Base-by-base conservation (phyloP, 1,140 invertebrate species). In the Monochamus saltuarius region DNA sequence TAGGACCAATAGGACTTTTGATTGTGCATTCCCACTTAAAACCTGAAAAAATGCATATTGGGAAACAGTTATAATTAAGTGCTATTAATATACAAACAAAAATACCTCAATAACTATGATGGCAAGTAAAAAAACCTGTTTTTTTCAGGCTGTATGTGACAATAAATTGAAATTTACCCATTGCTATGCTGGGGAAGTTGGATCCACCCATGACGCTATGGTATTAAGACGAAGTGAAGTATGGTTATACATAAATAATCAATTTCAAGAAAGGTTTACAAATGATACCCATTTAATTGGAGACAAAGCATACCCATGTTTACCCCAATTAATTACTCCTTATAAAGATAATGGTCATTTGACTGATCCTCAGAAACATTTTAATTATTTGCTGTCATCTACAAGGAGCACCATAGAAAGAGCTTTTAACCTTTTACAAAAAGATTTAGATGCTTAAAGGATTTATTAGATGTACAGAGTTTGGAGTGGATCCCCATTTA, bases 321-420 rank as follows among this genome's bases (percentile, higher is more conserved):
- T 50, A 4, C 47, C 47, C 6, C 16, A 36, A 38, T 35, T 53
- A 13, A 53, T 53, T 3, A 38, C 35, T 37, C 49, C 49, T 4
- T 51, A 51, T 19, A 4, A 34, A 19, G 35, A 51, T 37, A 51
- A 53, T 53, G 51, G 51, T n/a, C 51, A 53, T 35, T 38, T 53
- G 16, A 53, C 16, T 38, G 29, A 53, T 38, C 34, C 4, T 3
- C 53, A 55, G 34, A 55, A 55, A 42, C 14, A 55, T 37, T 55
- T 19, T 34, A 55, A 55, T 55, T 42, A 34, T 52, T 16, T 52
- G 17, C 16, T 49, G 19, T 47, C 56, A 6, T 17, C 17, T 11
- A 36, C 46, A 46, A 57, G 54, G 47, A 19, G 42, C 17, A 59
- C 57, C 10, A 34, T 42, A 9, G 53, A 52, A 59, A 51, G 57